A percentile compares a stretch with the other conserved stretches of the same genome.
phyloP scores from a whole-genome alignment of 2,797 vertebrate species.

The Pygocentrus nattereri region DNA sequence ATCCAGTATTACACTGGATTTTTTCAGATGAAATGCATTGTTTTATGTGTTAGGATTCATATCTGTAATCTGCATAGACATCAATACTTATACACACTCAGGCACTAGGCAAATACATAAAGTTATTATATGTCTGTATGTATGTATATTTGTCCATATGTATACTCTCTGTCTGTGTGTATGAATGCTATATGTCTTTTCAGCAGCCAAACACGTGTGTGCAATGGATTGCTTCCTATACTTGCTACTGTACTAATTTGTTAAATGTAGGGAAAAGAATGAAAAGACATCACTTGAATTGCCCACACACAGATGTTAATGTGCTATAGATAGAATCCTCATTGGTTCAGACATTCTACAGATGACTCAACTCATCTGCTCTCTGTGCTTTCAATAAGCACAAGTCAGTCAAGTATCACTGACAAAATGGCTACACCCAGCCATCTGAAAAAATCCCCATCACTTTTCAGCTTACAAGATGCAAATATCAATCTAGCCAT shows the following conservation, averaged over 20 bases:
- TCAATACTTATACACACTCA: no score
- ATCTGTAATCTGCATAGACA: no score
- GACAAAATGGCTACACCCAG: constrained; percentile 35
- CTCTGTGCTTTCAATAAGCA: constrained; percentile 27
- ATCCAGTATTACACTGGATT: no score
- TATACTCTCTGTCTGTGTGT: no score
- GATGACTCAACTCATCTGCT: constrained; percentile 8
- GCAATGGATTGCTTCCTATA: no score
- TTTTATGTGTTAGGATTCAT: no score
- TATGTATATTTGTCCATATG: no score
- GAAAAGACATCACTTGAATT: not conserved
- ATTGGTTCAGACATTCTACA: constrained; percentile 8
- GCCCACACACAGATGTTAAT: not conserved
- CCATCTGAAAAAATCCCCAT: constrained; percentile 39
- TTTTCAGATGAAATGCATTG: no score
- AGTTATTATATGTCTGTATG: no score
- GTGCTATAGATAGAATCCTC: not conserved
- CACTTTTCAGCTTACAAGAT: constrained; percentile 45
- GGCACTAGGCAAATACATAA: no score
- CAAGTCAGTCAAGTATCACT: constrained; percentile 25
- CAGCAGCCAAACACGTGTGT: no score
- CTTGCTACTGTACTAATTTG: not conserved
- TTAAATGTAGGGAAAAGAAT: not conserved
- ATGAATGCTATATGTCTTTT: no score
- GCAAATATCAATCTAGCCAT: constrained; percentile 41